phyloP scores from a whole-genome alignment of 2,888 invertebrate genomes.

The Carcina quercana region DNA sequence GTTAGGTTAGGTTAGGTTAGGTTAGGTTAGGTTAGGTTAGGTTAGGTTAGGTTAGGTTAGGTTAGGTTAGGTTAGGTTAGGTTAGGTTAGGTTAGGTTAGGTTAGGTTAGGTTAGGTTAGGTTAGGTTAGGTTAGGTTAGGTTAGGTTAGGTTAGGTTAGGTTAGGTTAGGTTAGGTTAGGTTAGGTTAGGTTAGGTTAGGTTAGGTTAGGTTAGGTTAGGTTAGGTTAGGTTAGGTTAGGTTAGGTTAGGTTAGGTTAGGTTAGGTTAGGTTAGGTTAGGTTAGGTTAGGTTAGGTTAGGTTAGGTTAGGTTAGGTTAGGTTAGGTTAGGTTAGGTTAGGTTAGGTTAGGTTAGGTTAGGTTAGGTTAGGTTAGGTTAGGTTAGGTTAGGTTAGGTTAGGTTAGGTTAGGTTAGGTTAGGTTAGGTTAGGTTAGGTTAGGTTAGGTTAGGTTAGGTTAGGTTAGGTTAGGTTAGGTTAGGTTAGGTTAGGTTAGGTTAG shows the following conservation, averaged over 20 bases:
- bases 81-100: conserved; percentile 17
- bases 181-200: conserved; percentile 9
- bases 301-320: conserved; percentile 12
- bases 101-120: conserved; percentile 17
- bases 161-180: conserved; percentile 9
- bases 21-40: conserved; percentile 18
- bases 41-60: conserved; percentile 16
- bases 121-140: conserved; percentile 18
- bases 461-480: conserved; percentile 16
- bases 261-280: conserved; percentile 12
- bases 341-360: conserved; percentile 9
- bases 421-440: conserved; percentile 14
- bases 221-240: conserved; percentile 11
- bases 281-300: conserved; percentile 13
- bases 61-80: conserved; percentile 16
- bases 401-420: conserved; percentile 11
- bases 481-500: conserved; percentile 16
- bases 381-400: conserved; percentile 9
- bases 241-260: conserved; percentile 10
- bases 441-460: conserved; percentile 13
- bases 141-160: conserved; percentile 15
- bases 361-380: conserved; percentile 8
- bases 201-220: conserved; percentile 10
- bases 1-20: conserved; percentile 19
- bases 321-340: conserved; percentile 8